These are phyloP conservation scores for Atopsyche davidsoni DNA, from an alignment of 1,140 invertebrate genomes.

Conservation along the genomic window DNA sequence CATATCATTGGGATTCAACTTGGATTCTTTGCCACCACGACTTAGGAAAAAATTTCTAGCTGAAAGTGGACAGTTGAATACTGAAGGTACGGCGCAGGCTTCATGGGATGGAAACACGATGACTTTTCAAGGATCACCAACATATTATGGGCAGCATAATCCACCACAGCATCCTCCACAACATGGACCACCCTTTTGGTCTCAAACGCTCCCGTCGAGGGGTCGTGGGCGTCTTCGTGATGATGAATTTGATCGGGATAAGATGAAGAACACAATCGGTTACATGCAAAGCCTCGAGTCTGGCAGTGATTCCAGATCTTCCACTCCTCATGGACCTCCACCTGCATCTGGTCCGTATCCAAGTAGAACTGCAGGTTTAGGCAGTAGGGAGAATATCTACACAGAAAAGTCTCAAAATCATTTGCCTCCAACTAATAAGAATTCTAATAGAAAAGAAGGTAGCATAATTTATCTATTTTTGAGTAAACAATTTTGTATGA, in stretches of 20 bases:
- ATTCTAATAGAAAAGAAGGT: conserved; percentile 12
- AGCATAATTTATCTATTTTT: too few species aligned
- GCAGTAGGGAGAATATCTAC: conserved; percentile 16
- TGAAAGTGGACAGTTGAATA: conserved; percentile 36
- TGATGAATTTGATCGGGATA: conserved; percentile 45
- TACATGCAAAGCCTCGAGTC: conserved; percentile 42
- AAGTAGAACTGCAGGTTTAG: background rate
- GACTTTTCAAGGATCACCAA: conserved; percentile 13
- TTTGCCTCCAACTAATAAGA: conserved; percentile 2
- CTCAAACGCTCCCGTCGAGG: conserved; percentile 44
- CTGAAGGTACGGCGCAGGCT: conserved; percentile 6
- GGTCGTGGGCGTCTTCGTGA: conserved; percentile 43
- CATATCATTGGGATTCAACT: conserved; percentile 37
- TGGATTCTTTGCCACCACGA: conserved; percentile 46
- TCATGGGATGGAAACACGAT: conserved; percentile 16
- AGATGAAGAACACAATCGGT: conserved; percentile 34
- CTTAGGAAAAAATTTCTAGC: conserved; percentile 48
- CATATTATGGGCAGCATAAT: conserved; percentile 12
- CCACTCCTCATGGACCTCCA: conserved; percentile 42
- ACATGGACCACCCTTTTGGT: conserved; percentile 39
- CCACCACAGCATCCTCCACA: conserved; percentile 32
- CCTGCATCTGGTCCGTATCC: conserved; percentile 21
- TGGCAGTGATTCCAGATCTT: conserved; percentile 40
- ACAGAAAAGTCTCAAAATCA: conserved; percentile 8
- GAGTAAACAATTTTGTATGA: too few species aligned